Percentiles rank a stretch among this genome's conserved stretches.
Evolutionary conservation across 2,888 invertebrate genomes (phyloP).

Genomic region (Athalia cordata): DNA sequence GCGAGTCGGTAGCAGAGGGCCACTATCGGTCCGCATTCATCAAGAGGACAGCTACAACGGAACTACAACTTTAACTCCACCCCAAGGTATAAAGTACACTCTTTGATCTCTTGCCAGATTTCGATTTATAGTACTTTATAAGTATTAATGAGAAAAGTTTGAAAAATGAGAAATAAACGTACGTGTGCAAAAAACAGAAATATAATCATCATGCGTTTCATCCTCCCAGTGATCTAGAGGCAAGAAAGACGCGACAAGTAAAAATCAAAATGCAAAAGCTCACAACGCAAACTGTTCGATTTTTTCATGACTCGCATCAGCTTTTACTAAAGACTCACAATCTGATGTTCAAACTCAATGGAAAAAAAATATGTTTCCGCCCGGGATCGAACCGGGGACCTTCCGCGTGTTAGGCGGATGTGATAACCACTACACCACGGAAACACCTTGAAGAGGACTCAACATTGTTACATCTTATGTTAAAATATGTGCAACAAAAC

Average conservation of each 20-base stretch:
- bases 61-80: constrained; percentile 18
- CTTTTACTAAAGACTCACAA: neutral
- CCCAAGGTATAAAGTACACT: constrained; percentile 6
- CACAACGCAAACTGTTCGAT: neutral
- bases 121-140: neutral
- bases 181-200: too few relatives aligned
- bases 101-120: neutral
- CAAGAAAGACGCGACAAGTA: neutral
- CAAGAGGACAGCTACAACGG: constrained; percentile 65
- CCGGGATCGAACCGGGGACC: constrained; percentile 93
- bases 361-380: constrained; percentile 81
- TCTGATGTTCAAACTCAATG: neutral
- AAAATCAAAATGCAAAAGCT: neutral
- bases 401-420: constrained; percentile 95
- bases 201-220: neutral
- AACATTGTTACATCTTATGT: neutral
- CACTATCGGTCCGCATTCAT: constrained; percentile 67
- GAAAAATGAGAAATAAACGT: neutral
- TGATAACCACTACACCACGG: constrained; percentile 94
- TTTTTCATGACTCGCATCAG: neutral
- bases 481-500: neutral
- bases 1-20: constrained; percentile 62
- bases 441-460: constrained; percentile 74
- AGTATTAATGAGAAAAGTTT: constrained; percentile 17
- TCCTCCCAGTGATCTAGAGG: neutral